Evolutionary conservation across 2,888 invertebrate species (phyloP), one percentile per base, ranked within the genome.

Genomic region (Sarcophaga caerulescens): DNA sequence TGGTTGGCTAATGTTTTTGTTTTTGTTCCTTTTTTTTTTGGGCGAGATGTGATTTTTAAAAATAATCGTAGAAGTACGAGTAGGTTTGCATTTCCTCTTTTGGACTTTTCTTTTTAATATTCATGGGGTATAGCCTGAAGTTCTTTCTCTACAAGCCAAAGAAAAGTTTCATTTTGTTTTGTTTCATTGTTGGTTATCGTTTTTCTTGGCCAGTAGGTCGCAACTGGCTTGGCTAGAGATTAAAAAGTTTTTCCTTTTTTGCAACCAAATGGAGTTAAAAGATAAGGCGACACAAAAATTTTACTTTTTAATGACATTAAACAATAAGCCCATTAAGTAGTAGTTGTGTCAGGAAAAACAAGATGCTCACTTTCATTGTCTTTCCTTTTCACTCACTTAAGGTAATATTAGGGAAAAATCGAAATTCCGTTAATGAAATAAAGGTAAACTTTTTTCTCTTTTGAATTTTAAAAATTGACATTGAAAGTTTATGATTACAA

Each of bases 151-250:
- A 10, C 35, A 63, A 35, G 35, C 25, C 57, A 45, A 52, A 23
- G 52, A 65, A 77, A 81, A 81, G 70, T 82, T 87, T 35, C 35
- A 8, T 35, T 35, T 85, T 71, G 60, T 68, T 74, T 75, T 62
- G 52, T 52, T 14, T 62, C 66, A 77, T 87, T 12, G 35, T 59
- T 84, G 63, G 47, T 68, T 74, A 71, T 84, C 81, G 63, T 80
- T 87, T 87, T 84, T 81, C 84, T 81, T 86, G 84, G 86, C 78
- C 77, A 84, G 83, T 87, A 85, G 87, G 82, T 84, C 85, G 75
- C 87, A 91, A 90, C 91, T 91, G 91, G 89, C 90, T 92, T 90
- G 90, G 89, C 88, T 89, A 90, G 89, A 91, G 90, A 91, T 91
- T 91, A 91, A 90, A 91, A 91, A 91, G 90, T 91, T 91, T 91